Evolutionary conservation across 2,797 vertebrate species (phyloP).

Genomic region (Botia kubotai): DNA sequence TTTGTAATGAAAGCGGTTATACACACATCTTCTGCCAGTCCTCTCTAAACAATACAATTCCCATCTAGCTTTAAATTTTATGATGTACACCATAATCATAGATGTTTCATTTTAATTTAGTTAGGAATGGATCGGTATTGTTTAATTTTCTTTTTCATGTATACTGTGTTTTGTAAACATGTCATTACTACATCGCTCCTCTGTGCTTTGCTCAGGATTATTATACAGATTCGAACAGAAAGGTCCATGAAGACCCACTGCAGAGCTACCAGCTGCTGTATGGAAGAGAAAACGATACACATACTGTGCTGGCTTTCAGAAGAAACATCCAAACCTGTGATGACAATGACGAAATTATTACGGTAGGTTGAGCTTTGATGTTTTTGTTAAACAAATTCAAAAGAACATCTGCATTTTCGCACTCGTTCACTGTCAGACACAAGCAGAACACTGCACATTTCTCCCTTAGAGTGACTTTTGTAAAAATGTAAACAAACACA

Average conservation of each 20-base stretch:
- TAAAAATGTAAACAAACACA: not conserved
- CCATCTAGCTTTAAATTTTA: not conserved
- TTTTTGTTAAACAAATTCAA: not conserved
- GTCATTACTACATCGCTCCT: conserved; percentile 7
- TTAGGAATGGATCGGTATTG: conserved; percentile 3
- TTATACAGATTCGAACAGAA: conserved; percentile 81
- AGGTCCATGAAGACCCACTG: conserved; percentile 78
- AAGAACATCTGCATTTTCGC: not conserved
- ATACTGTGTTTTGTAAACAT: conserved; percentile 1
- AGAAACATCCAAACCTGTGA: conserved; percentile 86
- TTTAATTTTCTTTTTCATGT: conserved; percentile 11
- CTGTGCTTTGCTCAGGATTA: conserved; percentile 79
- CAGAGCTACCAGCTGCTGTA: conserved; percentile 86
- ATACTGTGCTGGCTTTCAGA: conserved; percentile 83
- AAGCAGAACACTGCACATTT: not conserved
- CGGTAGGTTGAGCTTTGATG: conserved; percentile 69
- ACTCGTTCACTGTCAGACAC: not conserved
- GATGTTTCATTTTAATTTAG: not conserved
- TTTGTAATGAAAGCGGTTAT: not conserved
- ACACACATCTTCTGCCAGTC: not conserved
- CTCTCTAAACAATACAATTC: not conserved
- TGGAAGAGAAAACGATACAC: conserved; percentile 85
- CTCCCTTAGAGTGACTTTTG: not conserved
- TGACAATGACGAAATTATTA: conserved; percentile 81
- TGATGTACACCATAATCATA: not conserved